Base-by-base conservation (phyloP, 2,797 vertebrate species). In the Pristis pectinata region DNA sequence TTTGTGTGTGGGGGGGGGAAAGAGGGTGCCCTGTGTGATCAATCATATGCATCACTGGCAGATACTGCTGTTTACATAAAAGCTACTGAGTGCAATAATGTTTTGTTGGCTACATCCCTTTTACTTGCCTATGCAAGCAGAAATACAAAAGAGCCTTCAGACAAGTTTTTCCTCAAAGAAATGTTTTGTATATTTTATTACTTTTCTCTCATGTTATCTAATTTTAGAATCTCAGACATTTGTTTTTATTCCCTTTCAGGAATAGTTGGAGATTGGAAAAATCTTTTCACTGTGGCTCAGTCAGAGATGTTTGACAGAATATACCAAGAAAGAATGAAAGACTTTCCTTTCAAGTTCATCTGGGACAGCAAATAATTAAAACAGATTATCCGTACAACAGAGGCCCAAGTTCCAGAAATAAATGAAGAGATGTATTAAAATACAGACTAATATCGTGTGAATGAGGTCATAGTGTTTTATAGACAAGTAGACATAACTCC, bases 181-280 rank as follows among this genome's bases (percentile, higher is more conserved):
- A 67, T 70, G 76, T n/a, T 37, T 79, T 49, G 41, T 82, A 17
- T 17, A 44, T 24, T 24, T 22, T 82, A 41, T 37, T 77, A 1
- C 15, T 82, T 82, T 7, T 49, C 2, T 53, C 44, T 27, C 0
- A 4, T 9, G 27, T 34, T n/a, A 77, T 87, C 87, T 34, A 53
- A 67, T 70, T 70, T 93, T 24, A 70, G 93, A 92, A 41, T 93
- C 22, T 19, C 64, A 67, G 67, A 67, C 22, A 19, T 44, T 44
- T n/a, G 53, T 59, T 19, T 59, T 24, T 19, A 27, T 94, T 80
- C 7, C 19, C 7, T n/a, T 79, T 37, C 61, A 93, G 64, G 91
- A 24, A 70, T 93, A 34, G 0, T 95, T 91, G 96, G 96, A 94
- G 95, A 96, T 91, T 96, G 96, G 96, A 96, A 96, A 95, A 96